Evolutionary conservation across 2,113 vertebrate genomes (phyloP).

Genomic region (Pavo muticus): DNA sequence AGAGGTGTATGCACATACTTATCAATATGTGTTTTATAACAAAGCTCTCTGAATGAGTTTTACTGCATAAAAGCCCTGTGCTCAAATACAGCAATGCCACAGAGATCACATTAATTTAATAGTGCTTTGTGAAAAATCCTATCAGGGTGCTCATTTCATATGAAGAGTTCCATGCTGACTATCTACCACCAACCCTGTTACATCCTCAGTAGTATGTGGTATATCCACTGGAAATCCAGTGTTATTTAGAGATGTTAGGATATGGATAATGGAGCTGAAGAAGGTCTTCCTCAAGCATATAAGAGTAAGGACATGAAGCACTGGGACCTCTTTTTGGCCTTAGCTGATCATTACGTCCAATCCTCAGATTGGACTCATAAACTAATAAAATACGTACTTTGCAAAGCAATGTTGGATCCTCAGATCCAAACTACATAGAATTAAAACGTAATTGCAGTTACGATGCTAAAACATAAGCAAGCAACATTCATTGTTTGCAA

Average conservation of each 20-base stretch:
- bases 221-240: background rate
- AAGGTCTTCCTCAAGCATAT: accelerated
- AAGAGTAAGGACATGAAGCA: background rate
- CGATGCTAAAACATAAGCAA: background rate
- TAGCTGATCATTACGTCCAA: background rate
- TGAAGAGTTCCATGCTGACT: background rate
- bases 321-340: background rate
- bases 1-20: background rate
- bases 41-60: background rate
- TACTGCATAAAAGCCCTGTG: background rate
- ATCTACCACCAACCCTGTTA: background rate
- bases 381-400: too few relatives aligned
- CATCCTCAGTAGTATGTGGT: background rate
- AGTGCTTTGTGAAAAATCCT: background rate
- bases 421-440: background rate
- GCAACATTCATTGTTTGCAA: background rate
- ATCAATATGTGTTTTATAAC: background rate
- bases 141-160: background rate
- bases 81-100: background rate
- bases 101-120: accelerated
- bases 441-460: background rate
- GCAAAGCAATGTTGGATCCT: too few relatives aligned
- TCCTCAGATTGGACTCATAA: background rate
- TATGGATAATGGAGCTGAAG: background rate
- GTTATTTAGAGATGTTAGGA: background rate